Evolutionary conservation across 2,888 invertebrate genomes (phyloP), one percentile per base, ranked within the genome.

Genomic region (Sminthurinus aureus): DNA sequence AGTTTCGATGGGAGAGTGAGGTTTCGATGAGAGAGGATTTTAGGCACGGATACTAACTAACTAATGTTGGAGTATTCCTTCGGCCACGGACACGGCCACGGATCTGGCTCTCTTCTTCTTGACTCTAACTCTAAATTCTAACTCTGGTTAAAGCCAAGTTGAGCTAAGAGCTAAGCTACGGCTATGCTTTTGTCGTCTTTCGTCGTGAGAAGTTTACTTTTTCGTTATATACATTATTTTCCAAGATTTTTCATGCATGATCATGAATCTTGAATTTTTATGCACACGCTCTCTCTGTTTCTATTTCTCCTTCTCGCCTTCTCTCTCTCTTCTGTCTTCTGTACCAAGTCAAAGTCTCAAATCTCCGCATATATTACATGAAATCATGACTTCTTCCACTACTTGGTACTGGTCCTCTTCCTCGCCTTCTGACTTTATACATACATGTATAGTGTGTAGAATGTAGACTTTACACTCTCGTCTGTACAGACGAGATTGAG

Each of bases 211-310:
- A 67, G 75, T 82, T 82, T 75, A 75, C 38, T 38, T 38, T 38
- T 38, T 38, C 38, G 38, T 38, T 38, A 38, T 38, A 38, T 38
- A 38, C 38, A 38, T 38, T 38, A 38, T 38, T 38, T 38, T 75
- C 75, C 82, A 82, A 82, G 75, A 82, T 82, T 82, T 82, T 76
- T 82, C 82, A 82, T 82, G 82, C 82, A 82, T 82, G 82, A 82
- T 82, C 82, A 82, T 82, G 82, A 82, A 82, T 82, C 76, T 82
- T 82, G 75, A 75, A 82, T 67, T 82, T 76, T 67, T 76, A 82
- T 76, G 75, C 76, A 82, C 76, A 76, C 38, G n/a, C 67, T 67
- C 11, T 67, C 67, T 67, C 3, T 64, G 0, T 67, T 20, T 20
- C 22, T 67, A 0, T 67, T n/a, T 67, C 67, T 67, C 8, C n/a